Percentiles rank a stretch among this genome's conserved stretches.
Evolutionary conservation across 2,888 invertebrate genomes (phyloP).

Genomic region (Brachyptera putata): DNA sequence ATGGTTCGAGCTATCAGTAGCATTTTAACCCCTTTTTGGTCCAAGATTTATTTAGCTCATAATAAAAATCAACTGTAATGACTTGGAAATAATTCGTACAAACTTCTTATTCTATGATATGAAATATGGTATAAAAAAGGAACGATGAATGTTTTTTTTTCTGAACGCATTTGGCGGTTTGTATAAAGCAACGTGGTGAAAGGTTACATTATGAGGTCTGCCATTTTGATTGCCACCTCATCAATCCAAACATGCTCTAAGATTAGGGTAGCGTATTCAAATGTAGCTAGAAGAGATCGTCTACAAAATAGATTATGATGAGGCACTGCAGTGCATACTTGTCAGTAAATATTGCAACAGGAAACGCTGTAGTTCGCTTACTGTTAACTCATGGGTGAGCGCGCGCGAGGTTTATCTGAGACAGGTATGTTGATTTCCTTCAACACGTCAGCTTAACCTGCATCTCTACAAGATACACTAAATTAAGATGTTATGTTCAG

Average conservation of each 20-base stretch:
- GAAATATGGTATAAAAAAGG: neutral
- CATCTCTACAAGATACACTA: too few species aligned
- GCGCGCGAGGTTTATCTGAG: too few species aligned
- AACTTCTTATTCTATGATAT: neutral
- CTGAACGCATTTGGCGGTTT: neutral
- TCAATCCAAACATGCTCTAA: neutral
- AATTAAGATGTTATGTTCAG: too few species aligned
- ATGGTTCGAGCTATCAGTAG: too few species aligned
- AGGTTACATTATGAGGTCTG: slow-evolving; percentile 7
- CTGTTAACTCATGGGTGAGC: too few species aligned
- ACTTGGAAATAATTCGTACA: neutral
- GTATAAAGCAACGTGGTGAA: slow-evolving; percentile 9
- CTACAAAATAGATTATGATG: neutral
- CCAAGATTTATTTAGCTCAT: neutral
- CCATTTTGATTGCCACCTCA: slow-evolving; percentile 10
- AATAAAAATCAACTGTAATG: neutral
- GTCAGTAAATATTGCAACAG: neutral
- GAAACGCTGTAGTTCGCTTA: neutral
- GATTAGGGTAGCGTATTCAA: slow-evolving; percentile 12
- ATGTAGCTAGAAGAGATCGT: neutral
- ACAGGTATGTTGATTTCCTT: too few species aligned
- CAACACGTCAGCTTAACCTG: too few species aligned
- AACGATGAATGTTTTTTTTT: slow-evolving; percentile 5
- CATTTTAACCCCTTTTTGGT: neutral
- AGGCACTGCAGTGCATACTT: neutral